phyloP scores from a whole-genome alignment of 2,113 vertebrate species.

The Chlorodrepanis virens region DNA sequence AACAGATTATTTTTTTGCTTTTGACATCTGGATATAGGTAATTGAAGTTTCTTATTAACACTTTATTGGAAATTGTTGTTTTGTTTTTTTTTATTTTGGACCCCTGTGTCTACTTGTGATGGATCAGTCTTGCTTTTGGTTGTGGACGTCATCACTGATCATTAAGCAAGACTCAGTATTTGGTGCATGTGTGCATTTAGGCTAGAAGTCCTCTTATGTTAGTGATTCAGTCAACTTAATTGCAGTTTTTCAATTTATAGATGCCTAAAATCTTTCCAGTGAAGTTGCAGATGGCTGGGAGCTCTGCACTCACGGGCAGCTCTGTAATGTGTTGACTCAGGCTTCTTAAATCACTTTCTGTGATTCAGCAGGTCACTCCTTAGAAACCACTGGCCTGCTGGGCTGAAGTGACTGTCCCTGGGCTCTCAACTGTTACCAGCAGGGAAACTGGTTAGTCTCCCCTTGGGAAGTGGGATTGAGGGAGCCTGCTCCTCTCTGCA shows the following conservation, averaged over 20 bases:
- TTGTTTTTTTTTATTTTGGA: neutral
- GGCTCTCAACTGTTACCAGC: neutral
- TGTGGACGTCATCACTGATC: neutral
- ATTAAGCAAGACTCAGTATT: neutral
- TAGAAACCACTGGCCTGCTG: neutral
- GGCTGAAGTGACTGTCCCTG: neutral
- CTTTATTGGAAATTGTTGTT: neutral
- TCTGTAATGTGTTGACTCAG: neutral
- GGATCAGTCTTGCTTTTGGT: neutral
- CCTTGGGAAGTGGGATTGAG: neutral
- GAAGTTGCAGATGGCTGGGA: neutral
- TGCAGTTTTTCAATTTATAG: neutral
- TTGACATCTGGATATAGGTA: neutral
- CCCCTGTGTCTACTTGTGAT: fast-evolving
- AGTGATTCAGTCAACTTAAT: neutral
- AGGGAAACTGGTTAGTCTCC: neutral
- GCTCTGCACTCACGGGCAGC: neutral
- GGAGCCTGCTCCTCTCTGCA: neutral
- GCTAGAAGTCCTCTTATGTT: neutral
- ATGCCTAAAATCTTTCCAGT: neutral
- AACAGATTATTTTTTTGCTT: neutral
- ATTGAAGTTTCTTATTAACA: neutral
- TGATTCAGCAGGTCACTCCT: neutral
- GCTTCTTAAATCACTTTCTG: neutral
- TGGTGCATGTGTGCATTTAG: neutral